These are phyloP conservation scores for Mustelus asterias DNA, from an alignment of 2,113 vertebrate species.

Conservation along the genomic window DNA sequence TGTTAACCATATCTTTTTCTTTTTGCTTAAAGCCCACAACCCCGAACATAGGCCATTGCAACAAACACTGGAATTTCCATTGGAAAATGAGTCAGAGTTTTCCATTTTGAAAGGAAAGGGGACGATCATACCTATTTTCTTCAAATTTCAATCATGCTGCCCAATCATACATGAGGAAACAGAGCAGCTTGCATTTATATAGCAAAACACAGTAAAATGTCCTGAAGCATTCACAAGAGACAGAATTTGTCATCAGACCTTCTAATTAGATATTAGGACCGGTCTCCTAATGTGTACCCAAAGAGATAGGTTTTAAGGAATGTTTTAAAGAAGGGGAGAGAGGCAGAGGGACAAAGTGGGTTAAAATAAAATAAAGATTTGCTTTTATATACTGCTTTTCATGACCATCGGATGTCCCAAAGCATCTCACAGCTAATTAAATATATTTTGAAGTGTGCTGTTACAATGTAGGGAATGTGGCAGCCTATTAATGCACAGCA, in stretches of 20 bases:
- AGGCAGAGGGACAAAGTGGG: background rate
- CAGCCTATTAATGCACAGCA: background rate
- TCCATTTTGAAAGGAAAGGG: background rate
- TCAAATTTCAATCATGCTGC: background rate
- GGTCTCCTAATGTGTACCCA: background rate
- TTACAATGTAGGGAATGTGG: background rate
- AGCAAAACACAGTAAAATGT: background rate
- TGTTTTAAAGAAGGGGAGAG: background rate
- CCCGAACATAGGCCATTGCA: no score
- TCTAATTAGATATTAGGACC: background rate
- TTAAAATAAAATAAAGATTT: no score
- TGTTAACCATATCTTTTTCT: no score
- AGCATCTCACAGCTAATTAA: background rate
- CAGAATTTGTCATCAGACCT: background rate
- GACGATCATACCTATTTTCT: background rate
- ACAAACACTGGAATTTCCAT: background rate
- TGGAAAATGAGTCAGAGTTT: background rate
- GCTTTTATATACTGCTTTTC: background rate
- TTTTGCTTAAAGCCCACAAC: no score
- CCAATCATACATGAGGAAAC: background rate
- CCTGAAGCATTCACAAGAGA: background rate
- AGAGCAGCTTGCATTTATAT: background rate
- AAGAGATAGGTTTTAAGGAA: background rate
- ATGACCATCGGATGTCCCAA: background rate
- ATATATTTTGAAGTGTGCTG: background rate